Evolutionary conservation across 2,797 vertebrate species (phyloP).

Genomic region (Manis javanica): DNA sequence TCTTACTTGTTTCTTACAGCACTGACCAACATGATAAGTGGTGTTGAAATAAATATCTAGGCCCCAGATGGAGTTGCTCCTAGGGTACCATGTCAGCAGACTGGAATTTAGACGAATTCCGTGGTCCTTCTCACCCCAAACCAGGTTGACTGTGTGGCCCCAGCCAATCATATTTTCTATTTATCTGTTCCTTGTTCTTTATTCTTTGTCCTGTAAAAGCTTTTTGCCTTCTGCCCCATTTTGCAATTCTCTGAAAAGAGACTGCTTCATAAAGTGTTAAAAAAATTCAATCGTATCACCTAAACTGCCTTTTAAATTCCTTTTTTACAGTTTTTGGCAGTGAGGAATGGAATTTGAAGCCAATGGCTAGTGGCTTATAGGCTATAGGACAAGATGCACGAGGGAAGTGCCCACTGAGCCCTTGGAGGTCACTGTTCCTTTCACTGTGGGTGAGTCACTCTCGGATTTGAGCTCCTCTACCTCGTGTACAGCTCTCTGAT

Average conservation of each 20-base stretch:
- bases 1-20: not conserved
- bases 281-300: not conserved
- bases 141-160: not conserved
- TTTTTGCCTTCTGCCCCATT: not conserved
- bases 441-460: not conserved
- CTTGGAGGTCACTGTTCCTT: no score
- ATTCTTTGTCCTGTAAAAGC: not conserved
- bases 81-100: not conserved
- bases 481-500: not conserved
- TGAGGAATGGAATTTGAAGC: no score
- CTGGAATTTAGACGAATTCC: not conserved
- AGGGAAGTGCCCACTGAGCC: accelerated
- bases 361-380: not conserved
- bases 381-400: not conserved
- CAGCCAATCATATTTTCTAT: not conserved
- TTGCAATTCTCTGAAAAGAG: not conserved
- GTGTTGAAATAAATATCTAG: not conserved
- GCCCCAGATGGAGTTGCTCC: not conserved
- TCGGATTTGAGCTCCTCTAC: not conserved
- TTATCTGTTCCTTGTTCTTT: not conserved
- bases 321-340: not conserved
- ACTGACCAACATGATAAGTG: not conserved
- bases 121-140: not conserved
- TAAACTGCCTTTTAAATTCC: not conserved
- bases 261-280: not conserved